These are phyloP conservation scores for Drosophila bocki DNA, from an alignment of 1,140 invertebrate genomes.

Conservation along the genomic window DNA sequence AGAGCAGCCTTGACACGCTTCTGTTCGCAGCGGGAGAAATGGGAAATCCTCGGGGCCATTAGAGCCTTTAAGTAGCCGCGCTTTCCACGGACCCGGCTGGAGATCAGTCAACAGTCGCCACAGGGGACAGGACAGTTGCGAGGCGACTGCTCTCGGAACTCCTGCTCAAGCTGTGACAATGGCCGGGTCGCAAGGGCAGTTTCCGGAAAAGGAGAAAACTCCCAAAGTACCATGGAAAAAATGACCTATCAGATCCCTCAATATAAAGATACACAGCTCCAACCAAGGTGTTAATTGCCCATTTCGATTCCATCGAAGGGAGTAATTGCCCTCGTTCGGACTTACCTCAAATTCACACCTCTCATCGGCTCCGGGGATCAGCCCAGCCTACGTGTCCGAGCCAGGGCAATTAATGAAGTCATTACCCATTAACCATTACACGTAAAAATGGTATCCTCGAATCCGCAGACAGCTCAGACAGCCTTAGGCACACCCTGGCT, in stretches of 20 bases:
- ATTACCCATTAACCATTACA: conserved; percentile 31
- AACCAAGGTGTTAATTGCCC: conserved; percentile 78
- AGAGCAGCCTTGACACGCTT: conserved; percentile 84
- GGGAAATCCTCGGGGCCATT: conserved; percentile 63
- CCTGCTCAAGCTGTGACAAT: conserved; percentile 48
- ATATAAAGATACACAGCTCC: conserved; percentile 41
- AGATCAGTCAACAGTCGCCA: conserved; percentile 75
- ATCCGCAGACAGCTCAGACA: conserved; percentile 64
- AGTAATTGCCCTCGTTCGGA: conserved; percentile 63
- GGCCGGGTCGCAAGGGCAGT: conserved; percentile 15
- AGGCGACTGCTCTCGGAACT: conserved; percentile 31
- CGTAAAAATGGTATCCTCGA: conserved; percentile 36
- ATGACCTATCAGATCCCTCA: conserved; percentile 8
- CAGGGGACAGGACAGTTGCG: conserved; percentile 42
- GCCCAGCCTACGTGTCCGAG: conserved; percentile 46
- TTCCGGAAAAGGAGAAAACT: conserved; percentile 42
- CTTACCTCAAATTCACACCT: conserved; percentile 81
- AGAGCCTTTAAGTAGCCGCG: conserved; percentile 72
- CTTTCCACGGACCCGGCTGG: conserved; percentile 43
- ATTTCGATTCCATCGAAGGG: conserved; percentile 57
- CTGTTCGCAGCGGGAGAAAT: conserved; percentile 65
- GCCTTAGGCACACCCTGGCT: conserved; percentile 20
- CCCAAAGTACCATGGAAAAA: conserved; percentile 3
- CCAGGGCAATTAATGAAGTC: conserved; percentile 70
- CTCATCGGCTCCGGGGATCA: conserved; percentile 27